Evolutionary conservation across 2,888 invertebrate species (phyloP).

Genomic region (Andrena minutula): DNA sequence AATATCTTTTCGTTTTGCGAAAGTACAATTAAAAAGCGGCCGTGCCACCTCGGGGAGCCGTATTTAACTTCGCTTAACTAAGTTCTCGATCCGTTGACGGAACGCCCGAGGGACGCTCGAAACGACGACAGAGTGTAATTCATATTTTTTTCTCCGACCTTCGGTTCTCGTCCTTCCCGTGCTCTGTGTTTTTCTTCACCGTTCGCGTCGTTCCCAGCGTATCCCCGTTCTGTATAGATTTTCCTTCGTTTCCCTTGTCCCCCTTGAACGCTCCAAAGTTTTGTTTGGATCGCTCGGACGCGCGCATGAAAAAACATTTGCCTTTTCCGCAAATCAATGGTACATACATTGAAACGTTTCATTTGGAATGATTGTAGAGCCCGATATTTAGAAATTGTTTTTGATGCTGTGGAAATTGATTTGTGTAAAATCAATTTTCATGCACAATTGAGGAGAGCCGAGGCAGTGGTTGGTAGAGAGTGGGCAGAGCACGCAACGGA

Average conservation of each 20-base stretch:
- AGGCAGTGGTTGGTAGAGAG: too few relatives aligned
- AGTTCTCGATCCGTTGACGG: constrained; percentile 83
- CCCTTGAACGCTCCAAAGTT: neutral
- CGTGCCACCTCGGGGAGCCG: constrained; percentile 82
- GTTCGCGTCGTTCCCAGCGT: neutral
- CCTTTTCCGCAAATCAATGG: neutral
- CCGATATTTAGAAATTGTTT: too few relatives aligned
- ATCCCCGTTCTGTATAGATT: constrained; percentile 6
- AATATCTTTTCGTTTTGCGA: constrained; percentile 76
- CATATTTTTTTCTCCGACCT: constrained; percentile 69
- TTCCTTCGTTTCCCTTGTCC: neutral
- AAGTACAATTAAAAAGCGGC: constrained; percentile 83
- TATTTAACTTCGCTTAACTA: constrained; percentile 85
- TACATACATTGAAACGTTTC: neutral
- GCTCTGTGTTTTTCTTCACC: constrained; percentile 21
- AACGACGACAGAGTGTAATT: constrained; percentile 76
- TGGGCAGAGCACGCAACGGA: too few relatives aligned
- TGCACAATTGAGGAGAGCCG: too few relatives aligned
- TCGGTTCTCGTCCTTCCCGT: constrained; percentile 19
- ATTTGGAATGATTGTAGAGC: too few relatives aligned
- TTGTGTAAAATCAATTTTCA: too few relatives aligned
- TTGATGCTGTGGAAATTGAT: too few relatives aligned
- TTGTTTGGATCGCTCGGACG: neutral
- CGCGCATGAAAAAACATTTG: constrained; percentile 1
- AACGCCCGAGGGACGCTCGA: constrained; percentile 79